A percentile compares a stretch with the other conserved stretches of the same genome.
Evolutionary conservation across 2,113 vertebrate species (phyloP).

Genomic region (Puma concolor): DNA sequence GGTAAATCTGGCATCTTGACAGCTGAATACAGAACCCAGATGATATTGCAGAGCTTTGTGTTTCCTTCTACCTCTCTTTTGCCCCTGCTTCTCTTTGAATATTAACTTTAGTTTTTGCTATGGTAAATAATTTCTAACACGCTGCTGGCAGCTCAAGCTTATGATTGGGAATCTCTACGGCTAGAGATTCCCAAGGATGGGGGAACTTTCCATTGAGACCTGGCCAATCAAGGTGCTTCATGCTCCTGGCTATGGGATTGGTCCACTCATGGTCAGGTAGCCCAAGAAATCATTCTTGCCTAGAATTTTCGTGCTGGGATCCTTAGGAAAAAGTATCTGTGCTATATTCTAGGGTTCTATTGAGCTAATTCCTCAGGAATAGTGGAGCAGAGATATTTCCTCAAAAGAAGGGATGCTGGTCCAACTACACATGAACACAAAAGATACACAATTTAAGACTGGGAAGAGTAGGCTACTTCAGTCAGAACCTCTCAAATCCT

Average conservation of each 20-base stretch:
- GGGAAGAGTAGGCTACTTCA: neutral
- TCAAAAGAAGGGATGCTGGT: neutral
- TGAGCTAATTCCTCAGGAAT: neutral
- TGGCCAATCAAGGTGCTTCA: neutral
- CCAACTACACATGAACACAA: neutral
- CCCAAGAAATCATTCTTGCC: neutral
- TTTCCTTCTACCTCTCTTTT: neutral
- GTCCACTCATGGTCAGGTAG: neutral
- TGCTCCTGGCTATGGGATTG: neutral
- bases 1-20: neutral
- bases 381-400: neutral
- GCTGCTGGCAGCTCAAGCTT: neutral
- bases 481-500: neutral
- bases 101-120: neutral
- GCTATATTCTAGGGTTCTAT: neutral
- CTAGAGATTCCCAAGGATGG: neutral
- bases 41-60: neutral
- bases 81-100: neutral
- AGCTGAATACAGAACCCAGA: neutral
- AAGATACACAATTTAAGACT: neutral
- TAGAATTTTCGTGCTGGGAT: neutral
- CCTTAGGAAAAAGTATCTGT: neutral
- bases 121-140: neutral
- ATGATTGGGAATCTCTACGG: neutral
- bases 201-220: neutral